These are phyloP conservation scores for Phymorhynchus buccinoides DNA, from an alignment of 1,140 invertebrate species.

Conservation along the genomic window DNA sequence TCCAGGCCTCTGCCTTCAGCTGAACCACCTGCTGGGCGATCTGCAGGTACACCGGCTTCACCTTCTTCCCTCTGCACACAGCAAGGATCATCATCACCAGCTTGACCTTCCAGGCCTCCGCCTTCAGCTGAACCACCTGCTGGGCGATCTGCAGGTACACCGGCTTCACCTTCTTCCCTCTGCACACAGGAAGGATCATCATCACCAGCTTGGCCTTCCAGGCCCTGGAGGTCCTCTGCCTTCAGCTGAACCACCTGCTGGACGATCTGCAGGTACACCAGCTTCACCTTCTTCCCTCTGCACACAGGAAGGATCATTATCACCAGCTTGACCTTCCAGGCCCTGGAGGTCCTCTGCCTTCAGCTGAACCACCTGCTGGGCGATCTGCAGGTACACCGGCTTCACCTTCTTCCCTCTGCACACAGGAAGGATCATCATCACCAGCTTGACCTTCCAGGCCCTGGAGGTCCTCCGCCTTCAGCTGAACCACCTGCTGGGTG, in stretches of 20 bases:
- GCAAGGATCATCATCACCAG: too few species aligned
- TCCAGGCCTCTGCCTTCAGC: constrained; percentile 80
- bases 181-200: too few species aligned
- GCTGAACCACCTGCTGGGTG: constrained; percentile 79
- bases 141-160: constrained; percentile 80
- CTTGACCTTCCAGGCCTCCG: constrained; percentile 80
- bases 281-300: constrained; percentile 76
- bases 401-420: constrained; percentile 76
- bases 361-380: constrained; percentile 79
- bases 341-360: constrained; percentile 77
- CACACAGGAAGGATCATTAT: too few species aligned
- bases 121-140: constrained; percentile 79
- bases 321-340: constrained; percentile 79
- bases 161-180: constrained; percentile 77
- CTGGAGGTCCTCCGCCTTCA: constrained; percentile 78
- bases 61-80: constrained; percentile 75
- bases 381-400: constrained; percentile 80
- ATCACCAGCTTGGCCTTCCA: constrained; percentile 79
- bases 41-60: constrained; percentile 80
- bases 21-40: constrained; percentile 80
- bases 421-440: too few species aligned
- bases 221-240: constrained; percentile 78
- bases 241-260: constrained; percentile 79
- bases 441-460: constrained; percentile 79
- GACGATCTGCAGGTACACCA: constrained; percentile 80